A percentile compares a stretch with the other conserved stretches of the same genome.
phyloP scores from a whole-genome alignment of 2,888 invertebrate genomes.

The Flabesymbios commensalis region DNA sequence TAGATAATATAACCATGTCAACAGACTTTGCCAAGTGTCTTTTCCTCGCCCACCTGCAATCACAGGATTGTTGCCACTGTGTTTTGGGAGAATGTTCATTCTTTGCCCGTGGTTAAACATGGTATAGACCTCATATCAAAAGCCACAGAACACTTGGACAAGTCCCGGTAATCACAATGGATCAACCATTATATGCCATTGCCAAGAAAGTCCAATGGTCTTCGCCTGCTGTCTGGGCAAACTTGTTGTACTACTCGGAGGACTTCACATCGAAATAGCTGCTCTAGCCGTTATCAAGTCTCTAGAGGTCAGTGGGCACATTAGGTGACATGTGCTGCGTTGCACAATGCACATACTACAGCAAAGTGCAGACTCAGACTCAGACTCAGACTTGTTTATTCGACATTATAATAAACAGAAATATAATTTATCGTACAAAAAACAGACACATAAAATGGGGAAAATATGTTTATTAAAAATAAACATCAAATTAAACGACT shows the following conservation, averaged over 20 bases:
- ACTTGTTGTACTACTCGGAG: conserved; percentile 41
- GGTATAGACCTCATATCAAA: conserved; percentile 26
- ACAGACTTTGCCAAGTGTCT: neutral
- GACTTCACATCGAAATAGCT: conserved; percentile 45
- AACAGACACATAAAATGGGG: no score
- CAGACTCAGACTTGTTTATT: no score
- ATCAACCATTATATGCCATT: conserved; percentile 40
- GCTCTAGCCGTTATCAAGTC: conserved; percentile 27
- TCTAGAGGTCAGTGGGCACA: neutral
- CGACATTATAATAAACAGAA: no score
- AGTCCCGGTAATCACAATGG: conserved; percentile 34
- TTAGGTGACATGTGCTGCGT: neutral
- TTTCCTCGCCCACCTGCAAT: neutral
- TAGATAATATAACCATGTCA: neutral
- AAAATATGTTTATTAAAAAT: no score
- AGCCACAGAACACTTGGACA: conserved; percentile 24
- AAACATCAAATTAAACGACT: no score
- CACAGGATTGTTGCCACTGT: conserved; percentile 36
- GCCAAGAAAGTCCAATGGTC: conserved; percentile 43
- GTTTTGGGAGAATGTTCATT: conserved; percentile 32
- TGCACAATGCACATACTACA: neutral
- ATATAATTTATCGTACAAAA: no score
- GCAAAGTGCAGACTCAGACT: no score
- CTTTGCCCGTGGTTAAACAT: conserved; percentile 38
- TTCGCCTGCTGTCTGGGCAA: conserved; percentile 34